Percentiles rank a stretch among this genome's conserved stretches.
Conservation (phyloP, 1,140 invertebrate genomes). For the Hyposmocoma kahamanoa region DNA sequence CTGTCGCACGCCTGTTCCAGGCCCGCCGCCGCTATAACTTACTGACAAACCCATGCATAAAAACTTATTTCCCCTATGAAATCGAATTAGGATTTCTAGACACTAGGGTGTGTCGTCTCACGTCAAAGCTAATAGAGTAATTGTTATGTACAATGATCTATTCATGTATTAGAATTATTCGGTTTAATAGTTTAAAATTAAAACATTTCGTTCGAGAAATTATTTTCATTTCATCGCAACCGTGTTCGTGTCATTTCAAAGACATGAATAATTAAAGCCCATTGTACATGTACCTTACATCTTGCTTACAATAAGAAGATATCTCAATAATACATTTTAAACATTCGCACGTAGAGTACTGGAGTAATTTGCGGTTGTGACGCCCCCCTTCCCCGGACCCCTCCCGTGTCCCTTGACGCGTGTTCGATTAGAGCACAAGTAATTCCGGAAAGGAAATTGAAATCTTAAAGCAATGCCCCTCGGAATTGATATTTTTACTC, state of each 20-base stretch:
- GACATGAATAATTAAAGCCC: slow-evolving; percentile 39
- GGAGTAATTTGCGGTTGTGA: slow-evolving; percentile 64
- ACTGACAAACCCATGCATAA: slow-evolving; percentile 51
- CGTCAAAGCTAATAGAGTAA: neutral
- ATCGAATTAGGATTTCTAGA: neutral
- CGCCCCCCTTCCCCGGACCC: slow-evolving; percentile 16
- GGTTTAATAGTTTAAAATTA: no score
- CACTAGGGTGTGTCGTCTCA: neutral
- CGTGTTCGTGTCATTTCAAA: neutral
- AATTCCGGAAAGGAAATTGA: slow-evolving; percentile 72
- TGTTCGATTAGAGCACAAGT: slow-evolving; percentile 70
- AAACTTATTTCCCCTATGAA: slow-evolving; percentile 22
- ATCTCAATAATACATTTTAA: slow-evolving; percentile 62
- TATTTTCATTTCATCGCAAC: no score
- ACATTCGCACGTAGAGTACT: slow-evolving; percentile 55
- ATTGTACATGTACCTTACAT: slow-evolving; percentile 32
- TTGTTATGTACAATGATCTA: no score
- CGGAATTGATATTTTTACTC: slow-evolving; percentile 24
- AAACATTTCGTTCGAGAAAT: no score
- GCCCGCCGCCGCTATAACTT: slow-evolving; percentile 41
- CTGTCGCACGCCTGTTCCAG: slow-evolving; percentile 54
- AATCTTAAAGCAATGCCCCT: slow-evolving; percentile 69
- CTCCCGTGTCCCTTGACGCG: slow-evolving; percentile 48
- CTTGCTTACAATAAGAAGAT: slow-evolving; percentile 32
- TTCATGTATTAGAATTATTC: no score